These are phyloP conservation scores for Perithous albicinctus DNA, from an alignment of 2,888 invertebrate genomes.

Conservation along the genomic window DNA sequence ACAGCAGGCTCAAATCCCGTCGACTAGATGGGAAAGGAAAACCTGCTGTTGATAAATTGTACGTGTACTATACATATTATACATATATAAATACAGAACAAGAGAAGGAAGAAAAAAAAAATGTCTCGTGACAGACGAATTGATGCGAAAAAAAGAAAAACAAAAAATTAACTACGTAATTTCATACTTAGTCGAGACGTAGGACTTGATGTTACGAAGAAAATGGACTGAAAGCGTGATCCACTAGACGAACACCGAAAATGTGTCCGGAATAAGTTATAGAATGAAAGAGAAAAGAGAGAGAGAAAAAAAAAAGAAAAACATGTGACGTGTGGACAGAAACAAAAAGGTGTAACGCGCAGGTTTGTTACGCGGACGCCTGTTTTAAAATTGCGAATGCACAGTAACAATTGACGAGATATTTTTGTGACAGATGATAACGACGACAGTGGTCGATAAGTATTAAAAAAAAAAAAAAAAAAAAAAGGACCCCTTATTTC, in stretches of 20 bases:
- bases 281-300: slow-evolving; percentile 6
- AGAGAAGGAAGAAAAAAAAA: slow-evolving; percentile 19
- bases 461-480: too few species aligned
- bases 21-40: slow-evolving; percentile 46
- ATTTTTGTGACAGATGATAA: slow-evolving; percentile 80
- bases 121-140: slow-evolving; percentile 36
- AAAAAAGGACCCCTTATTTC: slow-evolving; percentile 69
- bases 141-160: slow-evolving; percentile 43
- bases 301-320: slow-evolving; percentile 29
- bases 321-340: slow-evolving; percentile 44
- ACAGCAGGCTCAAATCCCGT: slow-evolving; percentile 47
- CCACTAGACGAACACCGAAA: slow-evolving; percentile 30
- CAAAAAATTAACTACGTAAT: slow-evolving; percentile 57
- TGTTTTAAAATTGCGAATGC: slow-evolving; percentile 20
- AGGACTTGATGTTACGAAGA: slow-evolving; percentile 37
- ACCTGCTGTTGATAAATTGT: slow-evolving; percentile 67
- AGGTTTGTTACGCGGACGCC: slow-evolving; percentile 31
- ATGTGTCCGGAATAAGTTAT: slow-evolving; percentile 28
- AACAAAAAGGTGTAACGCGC: slow-evolving; percentile 15
- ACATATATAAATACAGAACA: slow-evolving; percentile 58
- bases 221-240: slow-evolving; percentile 30
- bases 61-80: slow-evolving; percentile 65
- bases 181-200: slow-evolving; percentile 60
- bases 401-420: slow-evolving; percentile 76
- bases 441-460: slow-evolving; percentile 39